Conservation (phyloP, 2,888 invertebrate species). For the Halocaridina rubra region DNA sequence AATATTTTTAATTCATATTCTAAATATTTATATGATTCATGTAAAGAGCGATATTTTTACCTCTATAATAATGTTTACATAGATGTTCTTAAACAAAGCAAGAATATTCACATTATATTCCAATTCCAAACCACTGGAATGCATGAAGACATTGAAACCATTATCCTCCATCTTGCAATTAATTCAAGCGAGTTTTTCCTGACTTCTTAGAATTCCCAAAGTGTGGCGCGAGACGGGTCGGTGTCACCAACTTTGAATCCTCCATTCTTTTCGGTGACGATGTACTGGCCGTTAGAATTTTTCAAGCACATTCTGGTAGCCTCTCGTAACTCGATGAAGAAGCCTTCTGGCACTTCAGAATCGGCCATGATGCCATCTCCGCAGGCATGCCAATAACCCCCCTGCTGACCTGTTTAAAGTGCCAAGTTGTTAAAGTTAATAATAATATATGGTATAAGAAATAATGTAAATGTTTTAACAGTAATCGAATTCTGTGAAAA, state of each 20-base stretch:
- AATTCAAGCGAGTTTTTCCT: neutral
- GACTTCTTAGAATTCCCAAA: conserved; percentile 87
- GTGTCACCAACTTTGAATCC: conserved; percentile 85
- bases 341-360: conserved; percentile 84
- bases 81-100: neutral
- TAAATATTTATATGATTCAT: no score
- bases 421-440: no score
- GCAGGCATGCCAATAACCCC: conserved; percentile 93
- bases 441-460: no score
- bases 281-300: conserved; percentile 78
- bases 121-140: no score
- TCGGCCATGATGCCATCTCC: conserved; percentile 89
- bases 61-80: neutral
- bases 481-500: no score
- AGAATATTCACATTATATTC: neutral
- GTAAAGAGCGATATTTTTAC: no score
- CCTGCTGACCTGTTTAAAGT: conserved; percentile 89
- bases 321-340: conserved; percentile 92
- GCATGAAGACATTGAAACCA: no score
- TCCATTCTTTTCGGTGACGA: conserved; percentile 92
- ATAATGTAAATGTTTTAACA: no score
- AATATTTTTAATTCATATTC: no score
- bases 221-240: conserved; percentile 83
- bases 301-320: conserved; percentile 93
- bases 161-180: neutral